Percentiles rank a stretch among this genome's conserved stretches.
These are phyloP conservation scores for Nannospalax galili DNA, from an alignment of 2,113 vertebrate species.

Conservation along the genomic window DNA sequence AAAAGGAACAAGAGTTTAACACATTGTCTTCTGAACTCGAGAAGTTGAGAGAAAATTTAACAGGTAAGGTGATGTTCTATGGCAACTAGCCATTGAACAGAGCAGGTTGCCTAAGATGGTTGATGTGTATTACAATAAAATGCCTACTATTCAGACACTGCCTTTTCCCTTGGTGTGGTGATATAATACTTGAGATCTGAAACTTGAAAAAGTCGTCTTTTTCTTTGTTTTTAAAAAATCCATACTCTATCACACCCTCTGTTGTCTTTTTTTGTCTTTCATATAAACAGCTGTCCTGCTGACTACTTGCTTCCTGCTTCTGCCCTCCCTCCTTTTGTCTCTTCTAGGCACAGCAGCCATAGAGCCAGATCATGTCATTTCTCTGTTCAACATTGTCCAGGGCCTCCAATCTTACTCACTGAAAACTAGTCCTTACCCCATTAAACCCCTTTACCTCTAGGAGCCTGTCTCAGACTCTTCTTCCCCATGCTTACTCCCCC, in stretches of 20 bases:
- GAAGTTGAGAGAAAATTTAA: conserved; percentile 86
- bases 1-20: conserved; percentile 92
- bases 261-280: accelerated
- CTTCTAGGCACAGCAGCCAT: background rate
- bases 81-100: background rate
- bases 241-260: background rate
- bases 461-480: background rate
- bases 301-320: background rate
- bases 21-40: conserved; percentile 89
- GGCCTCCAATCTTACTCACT: background rate
- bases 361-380: background rate
- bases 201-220: background rate
- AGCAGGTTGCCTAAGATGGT: background rate
- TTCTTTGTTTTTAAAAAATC: background rate
- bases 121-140: background rate
- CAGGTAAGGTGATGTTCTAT: conserved; percentile 80
- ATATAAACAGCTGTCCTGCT: accelerated
- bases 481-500: background rate
- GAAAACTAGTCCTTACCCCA: background rate
- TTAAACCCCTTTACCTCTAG: background rate
- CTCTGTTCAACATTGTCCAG: background rate
- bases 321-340: background rate
- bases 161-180: background rate
- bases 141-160: background rate
- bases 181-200: background rate